phyloP scores from a whole-genome alignment of 2,797 vertebrate genomes.

The Crossoptilon crossoptilon region DNA sequence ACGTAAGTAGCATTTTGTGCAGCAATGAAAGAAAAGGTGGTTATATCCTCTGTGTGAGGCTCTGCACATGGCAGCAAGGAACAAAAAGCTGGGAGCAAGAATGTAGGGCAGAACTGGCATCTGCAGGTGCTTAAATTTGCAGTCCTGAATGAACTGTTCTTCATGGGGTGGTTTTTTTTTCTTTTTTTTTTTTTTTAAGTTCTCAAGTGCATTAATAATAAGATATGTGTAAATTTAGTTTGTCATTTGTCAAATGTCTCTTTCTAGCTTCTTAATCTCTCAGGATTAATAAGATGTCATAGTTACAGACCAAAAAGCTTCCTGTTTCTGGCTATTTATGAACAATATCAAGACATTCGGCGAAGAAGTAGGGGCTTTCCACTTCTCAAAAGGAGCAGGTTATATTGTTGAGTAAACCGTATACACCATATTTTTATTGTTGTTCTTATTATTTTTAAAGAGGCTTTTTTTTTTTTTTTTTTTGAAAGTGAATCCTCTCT shows the following conservation, averaged over 20 bases:
- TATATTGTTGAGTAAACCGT: background rate
- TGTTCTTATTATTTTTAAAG: background rate
- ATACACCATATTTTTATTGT: background rate
- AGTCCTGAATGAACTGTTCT: background rate
- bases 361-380: background rate
- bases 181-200: background rate
- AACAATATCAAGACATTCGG: background rate
- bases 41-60: background rate
- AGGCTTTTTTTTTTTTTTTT: too few species aligned
- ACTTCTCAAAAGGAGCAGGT: background rate
- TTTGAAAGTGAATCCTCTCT: background rate
- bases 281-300: constrained; percentile 15
- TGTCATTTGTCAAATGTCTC: constrained; percentile 27
- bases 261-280: constrained; percentile 15
- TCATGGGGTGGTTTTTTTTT: background rate
- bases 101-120: background rate
- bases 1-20: background rate
- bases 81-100: background rate
- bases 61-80: background rate
- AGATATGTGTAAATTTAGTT: background rate
- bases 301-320: constrained; percentile 6
- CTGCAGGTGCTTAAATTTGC: constrained; percentile 7
- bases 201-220: constrained; percentile 15
- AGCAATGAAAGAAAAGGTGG: background rate
- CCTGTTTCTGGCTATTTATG: constrained; percentile 23